These are phyloP conservation scores for Oophaga sylvatica DNA, from an alignment of 2,797 vertebrate genomes.

Conservation along the genomic window DNA sequence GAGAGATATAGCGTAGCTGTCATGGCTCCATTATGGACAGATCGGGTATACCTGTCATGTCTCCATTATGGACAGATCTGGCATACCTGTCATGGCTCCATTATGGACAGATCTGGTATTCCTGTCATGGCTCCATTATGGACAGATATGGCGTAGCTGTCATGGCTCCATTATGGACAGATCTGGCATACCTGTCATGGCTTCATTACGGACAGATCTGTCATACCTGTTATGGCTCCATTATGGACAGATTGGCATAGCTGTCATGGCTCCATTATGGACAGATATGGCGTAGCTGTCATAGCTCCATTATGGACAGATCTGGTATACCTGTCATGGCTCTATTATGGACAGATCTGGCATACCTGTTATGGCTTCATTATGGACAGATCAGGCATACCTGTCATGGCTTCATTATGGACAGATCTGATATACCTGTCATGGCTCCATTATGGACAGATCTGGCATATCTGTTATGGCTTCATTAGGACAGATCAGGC, in stretches of 20 bases:
- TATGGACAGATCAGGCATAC: background rate
- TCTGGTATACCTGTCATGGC: background rate
- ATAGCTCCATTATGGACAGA: background rate
- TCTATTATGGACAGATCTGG: background rate
- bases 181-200: no score
- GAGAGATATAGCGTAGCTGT: no score
- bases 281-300: background rate
- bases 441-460: background rate
- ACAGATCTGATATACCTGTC: background rate
- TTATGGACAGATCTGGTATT: no score
- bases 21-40: no score
- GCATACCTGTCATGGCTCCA: no score
- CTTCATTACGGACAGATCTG: background rate
- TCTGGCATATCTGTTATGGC: background rate
- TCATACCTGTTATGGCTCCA: background rate
- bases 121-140: no score
- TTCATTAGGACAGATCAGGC: no score
- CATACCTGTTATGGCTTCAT: background rate
- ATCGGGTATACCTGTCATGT: no score
- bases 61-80: no score
- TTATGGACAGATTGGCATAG: background rate
- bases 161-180: no score
- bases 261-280: background rate
- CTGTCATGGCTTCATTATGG: background rate
- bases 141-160: no score